A percentile compares a stretch with the other conserved stretches of the same genome.
These are phyloP conservation scores for Brachionus koreanus DNA, from an alignment of 1,140 invertebrate species.

Conservation along the genomic window DNA sequence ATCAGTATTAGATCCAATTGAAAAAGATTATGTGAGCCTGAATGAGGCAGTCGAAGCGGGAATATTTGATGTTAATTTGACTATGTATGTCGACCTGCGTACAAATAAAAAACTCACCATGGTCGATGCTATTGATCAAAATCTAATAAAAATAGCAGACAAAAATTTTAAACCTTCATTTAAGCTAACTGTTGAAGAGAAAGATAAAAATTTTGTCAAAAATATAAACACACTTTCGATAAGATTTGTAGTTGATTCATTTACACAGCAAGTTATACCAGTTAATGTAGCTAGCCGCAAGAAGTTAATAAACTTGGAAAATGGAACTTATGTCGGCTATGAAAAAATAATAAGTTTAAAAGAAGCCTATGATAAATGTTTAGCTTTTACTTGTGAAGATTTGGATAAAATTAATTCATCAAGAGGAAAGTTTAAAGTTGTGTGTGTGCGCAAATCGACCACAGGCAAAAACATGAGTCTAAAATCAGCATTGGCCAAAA, in stretches of 20 bases:
- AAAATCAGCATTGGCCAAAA: conserved; percentile 36
- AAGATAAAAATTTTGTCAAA: conserved; percentile 36
- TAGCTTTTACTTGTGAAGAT: conserved; percentile 14
- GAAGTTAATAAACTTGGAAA: conserved; percentile 2
- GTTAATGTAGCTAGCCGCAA: background rate
- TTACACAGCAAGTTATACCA: background rate
- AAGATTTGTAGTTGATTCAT: conserved; percentile 12
- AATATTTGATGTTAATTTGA: background rate
- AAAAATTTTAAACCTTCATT: conserved; percentile 5
- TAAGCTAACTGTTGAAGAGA: conserved; percentile 18
- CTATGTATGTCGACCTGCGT: background rate
- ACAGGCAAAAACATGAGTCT: conserved; percentile 21
- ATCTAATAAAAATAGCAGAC: conserved; percentile 32
- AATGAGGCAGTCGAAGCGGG: background rate
- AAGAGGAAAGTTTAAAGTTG: background rate
- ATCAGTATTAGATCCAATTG: conserved; percentile 8
- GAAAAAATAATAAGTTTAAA: background rate
- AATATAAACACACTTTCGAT: background rate
- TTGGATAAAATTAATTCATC: background rate
- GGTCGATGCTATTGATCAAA: conserved; percentile 23
- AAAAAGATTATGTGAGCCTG: background rate
- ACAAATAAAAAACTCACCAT: conserved; percentile 11
- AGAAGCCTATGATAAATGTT: conserved; percentile 28
- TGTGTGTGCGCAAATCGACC: background rate
- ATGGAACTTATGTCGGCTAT: background rate